These are phyloP conservation scores for Drosophila meridiana DNA, from an alignment of 2,888 invertebrate genomes.

Conservation along the genomic window DNA sequence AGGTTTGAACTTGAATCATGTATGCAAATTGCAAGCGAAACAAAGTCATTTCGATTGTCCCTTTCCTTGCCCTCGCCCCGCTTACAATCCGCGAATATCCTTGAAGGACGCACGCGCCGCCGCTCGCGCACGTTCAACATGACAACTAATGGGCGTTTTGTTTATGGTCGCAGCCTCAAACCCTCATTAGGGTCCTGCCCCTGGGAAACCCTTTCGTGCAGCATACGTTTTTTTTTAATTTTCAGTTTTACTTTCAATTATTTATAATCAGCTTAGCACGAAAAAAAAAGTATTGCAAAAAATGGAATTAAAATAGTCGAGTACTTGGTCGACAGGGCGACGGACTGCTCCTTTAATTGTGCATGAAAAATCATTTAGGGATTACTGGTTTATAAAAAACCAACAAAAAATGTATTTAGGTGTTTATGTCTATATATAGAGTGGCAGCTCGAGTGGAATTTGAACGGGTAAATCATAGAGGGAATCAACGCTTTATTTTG, in stretches of 20 bases:
- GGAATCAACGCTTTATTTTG: neutral
- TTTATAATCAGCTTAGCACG: constrained; percentile 72
- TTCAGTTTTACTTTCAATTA: constrained; percentile 57
- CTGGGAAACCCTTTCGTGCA: constrained; percentile 31
- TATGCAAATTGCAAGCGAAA: constrained; percentile 70
- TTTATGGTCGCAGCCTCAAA: constrained; percentile 69
- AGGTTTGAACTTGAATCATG: constrained; percentile 43
- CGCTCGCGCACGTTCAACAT: constrained; percentile 29
- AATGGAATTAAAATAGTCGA: constrained; percentile 48
- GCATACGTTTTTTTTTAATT: constrained; percentile 22
- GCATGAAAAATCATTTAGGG: constrained; percentile 20
- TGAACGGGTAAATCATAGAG: neutral
- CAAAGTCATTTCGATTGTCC: constrained; percentile 69
- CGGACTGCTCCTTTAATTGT: constrained; percentile 27
- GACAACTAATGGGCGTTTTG: constrained; percentile 78
- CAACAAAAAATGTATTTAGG: constrained; percentile 4
- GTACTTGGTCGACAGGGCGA: constrained; percentile 56
- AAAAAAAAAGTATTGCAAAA: constrained; percentile 33
- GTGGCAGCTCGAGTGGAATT: constrained; percentile 11
- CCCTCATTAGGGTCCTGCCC: constrained; percentile 67
- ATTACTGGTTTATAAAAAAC: constrained; percentile 14
- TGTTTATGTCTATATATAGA: constrained; percentile 43
- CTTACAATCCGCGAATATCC: constrained; percentile 62
- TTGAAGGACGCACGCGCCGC: constrained; percentile 77
- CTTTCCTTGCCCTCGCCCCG: constrained; percentile 4